Evolutionary conservation across 1,140 invertebrate species (phyloP).

Genomic region (Drosophila tropicalis): DNA sequence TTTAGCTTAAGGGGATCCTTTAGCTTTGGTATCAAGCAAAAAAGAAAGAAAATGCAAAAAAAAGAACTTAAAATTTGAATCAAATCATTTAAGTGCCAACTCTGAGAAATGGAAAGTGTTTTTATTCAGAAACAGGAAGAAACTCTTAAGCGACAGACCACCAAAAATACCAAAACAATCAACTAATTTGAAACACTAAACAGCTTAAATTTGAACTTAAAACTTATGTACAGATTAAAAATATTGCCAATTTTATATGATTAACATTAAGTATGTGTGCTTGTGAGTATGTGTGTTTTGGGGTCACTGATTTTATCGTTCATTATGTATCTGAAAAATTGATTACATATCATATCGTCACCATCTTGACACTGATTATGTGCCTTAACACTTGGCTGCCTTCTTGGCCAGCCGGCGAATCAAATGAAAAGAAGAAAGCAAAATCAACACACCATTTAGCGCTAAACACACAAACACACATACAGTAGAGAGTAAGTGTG

Average conservation of each 20-base stretch:
- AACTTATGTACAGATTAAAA: no score
- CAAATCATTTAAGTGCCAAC: constrained; percentile 46
- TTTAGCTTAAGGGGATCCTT: constrained; percentile 44
- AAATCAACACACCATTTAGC: constrained; percentile 71
- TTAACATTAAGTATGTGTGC: no score
- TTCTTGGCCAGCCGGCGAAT: constrained; percentile 16
- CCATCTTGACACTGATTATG: constrained; percentile 70
- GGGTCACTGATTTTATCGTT: constrained; percentile 3
- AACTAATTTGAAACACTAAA: background rate
- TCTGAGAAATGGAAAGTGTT: constrained; percentile 64
- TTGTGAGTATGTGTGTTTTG: no score
- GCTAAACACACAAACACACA: constrained; percentile 50
- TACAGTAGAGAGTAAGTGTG: background rate
- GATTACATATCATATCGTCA: constrained; percentile 54
- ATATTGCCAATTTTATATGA: no score
- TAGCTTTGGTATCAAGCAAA: constrained; percentile 15
- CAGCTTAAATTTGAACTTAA: background rate
- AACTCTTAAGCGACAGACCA: background rate
- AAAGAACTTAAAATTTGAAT: background rate
- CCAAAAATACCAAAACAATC: background rate
- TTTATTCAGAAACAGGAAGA: background rate
- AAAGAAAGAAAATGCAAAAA: background rate
- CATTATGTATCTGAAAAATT: constrained; percentile 50
- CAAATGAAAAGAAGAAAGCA: constrained; percentile 43
- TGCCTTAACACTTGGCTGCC: constrained; percentile 69